Base-by-base conservation (phyloP, 2,888 invertebrate genomes). In the Dendrolimus pini region DNA sequence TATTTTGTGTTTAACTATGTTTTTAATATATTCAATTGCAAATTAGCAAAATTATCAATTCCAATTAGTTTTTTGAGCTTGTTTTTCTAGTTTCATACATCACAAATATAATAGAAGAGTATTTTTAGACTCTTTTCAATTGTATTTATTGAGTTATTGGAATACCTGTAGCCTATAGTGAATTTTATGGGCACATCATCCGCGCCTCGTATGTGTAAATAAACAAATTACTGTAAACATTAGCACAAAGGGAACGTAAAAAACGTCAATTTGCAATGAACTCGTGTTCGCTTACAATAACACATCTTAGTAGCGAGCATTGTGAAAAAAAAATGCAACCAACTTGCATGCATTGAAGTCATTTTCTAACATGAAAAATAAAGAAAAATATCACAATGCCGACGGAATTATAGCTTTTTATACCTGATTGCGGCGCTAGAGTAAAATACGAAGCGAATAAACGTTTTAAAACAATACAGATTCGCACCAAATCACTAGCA, bases 161-260 rank as follows among this genome's bases (percentile, higher is more conserved):
- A 30, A 30, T 30, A 30, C 30, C 30, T 30, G 30, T 30, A 30
- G 30, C 30, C 3, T 30, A 30, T 30, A 30, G 6, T 30, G 30
- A 6, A 7, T 47, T 10, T 47, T 47, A 47, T 47, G 12, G 47
- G 12, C 47, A 47, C 47, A 12, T 47, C 12, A 47, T 71, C 70
- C 77, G 80, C 78, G 75, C 74, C 70, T 74, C 65, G 67, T 69
- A 67, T 66, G 74, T 69, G 83, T 78, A 89, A 88, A 89, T 89
- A 89, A 89, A 89, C 89, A 89, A 81, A 80, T 73, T 70, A 71
- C 77, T 82, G 85, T 89, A 89, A 89, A 89, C 90, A 89, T 69
- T 69, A 71, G 72, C 81, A 79, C 78, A 77, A 80, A 80, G 75
- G 72, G 78, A 80, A 78, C 82, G 81, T 82, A 78, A 83, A 79